Percentiles rank a stretch among this genome's conserved stretches.
These are phyloP conservation scores for Melangyna quadrimaculata DNA, from an alignment of 2,888 invertebrate genomes.

Conservation along the genomic window DNA sequence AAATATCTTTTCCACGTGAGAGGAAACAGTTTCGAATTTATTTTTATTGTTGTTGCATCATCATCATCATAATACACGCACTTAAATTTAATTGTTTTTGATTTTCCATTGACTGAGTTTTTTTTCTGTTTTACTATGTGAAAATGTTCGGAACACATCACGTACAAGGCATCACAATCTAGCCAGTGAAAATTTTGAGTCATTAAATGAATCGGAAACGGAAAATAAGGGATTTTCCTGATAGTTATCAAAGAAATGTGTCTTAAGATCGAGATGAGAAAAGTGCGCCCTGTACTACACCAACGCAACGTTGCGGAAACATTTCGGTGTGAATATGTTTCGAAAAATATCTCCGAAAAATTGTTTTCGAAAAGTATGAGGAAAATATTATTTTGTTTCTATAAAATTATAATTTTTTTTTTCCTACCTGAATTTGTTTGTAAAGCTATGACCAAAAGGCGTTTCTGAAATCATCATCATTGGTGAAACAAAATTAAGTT, in stretches of 20 bases:
- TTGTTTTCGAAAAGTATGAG: too few relatives aligned
- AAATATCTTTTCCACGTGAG: constrained; percentile 11
- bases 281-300: too few relatives aligned
- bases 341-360: too few relatives aligned
- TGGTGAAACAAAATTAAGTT: too few relatives aligned
- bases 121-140: neutral
- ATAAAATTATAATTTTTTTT: too few relatives aligned
- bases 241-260: neutral
- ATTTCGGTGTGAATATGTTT: too few relatives aligned
- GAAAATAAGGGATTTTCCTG: neutral
- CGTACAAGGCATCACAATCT: neutral
- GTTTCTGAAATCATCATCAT: too few relatives aligned
- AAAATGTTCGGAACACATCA: constrained; percentile 1
- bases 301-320: too few relatives aligned
- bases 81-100: constrained; percentile 14
- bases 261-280: too few relatives aligned
- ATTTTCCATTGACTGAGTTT: neutral
- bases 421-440: too few relatives aligned
- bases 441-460: too few relatives aligned
- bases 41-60: constrained; percentile 28
- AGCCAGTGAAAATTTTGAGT: neutral
- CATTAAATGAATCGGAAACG: neutral
- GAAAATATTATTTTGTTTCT: too few relatives aligned
- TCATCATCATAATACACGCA: constrained; percentile 18
- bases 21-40: constrained; percentile 7